A percentile compares a stretch with the other conserved stretches of the same genome.
Evolutionary conservation across 2,113 vertebrate genomes (phyloP).

Genomic region (Heterotilapia buettikoferi): DNA sequence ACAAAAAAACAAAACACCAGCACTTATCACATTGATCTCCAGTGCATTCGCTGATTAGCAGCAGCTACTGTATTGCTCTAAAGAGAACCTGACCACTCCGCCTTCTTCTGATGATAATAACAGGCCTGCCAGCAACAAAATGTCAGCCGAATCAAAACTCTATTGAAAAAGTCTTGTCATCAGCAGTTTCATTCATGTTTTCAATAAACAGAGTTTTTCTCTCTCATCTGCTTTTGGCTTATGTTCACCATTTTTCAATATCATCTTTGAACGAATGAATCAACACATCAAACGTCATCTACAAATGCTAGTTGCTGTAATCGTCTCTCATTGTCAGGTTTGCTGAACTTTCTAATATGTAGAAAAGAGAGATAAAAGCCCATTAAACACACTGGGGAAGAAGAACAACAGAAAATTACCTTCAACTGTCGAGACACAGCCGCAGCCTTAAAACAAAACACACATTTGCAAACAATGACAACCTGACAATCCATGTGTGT

Average conservation of each 20-base stretch:
- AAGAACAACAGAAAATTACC: neutral
- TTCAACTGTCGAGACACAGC: neutral
- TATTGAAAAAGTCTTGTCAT: neutral
- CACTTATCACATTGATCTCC: neutral
- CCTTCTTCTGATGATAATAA: slow-evolving; percentile 56
- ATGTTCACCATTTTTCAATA: neutral
- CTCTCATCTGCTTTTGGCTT: neutral
- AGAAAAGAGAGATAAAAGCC: neutral
- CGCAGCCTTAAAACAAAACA: neutral
- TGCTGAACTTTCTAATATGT: neutral
- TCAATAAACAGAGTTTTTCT: neutral
- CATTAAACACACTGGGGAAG: neutral
- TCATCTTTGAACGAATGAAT: neutral
- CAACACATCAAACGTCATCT: neutral
- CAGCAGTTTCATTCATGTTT: neutral
- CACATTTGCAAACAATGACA: neutral
- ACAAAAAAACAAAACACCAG: neutral
- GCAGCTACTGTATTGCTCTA: neutral
- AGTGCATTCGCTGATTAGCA: slow-evolving; percentile 31
- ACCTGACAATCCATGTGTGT: neutral
- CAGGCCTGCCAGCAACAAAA: slow-evolving; percentile 13
- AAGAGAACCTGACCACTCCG: neutral
- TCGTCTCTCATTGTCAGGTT: neutral
- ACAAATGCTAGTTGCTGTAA: neutral
- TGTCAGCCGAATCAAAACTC: slow-evolving; percentile 35